Evolutionary conservation across 2,888 invertebrate genomes (phyloP).

Genomic region (Folsomia manolachei): DNA sequence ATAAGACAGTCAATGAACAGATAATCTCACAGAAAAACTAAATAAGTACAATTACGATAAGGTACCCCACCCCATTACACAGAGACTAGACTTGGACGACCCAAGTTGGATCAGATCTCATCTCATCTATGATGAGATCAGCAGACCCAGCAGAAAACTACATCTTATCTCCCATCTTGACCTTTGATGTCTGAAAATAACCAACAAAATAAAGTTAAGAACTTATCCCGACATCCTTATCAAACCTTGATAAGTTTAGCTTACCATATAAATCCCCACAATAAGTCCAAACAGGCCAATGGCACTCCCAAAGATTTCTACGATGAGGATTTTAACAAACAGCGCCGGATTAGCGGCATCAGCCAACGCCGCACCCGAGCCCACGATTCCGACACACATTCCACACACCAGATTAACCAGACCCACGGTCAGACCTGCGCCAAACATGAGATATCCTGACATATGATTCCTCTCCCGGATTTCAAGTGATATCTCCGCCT

Average conservation of each 20-base stretch:
- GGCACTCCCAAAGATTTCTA: slow-evolving; percentile 98
- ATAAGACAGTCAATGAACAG: too few species aligned
- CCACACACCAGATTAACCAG: slow-evolving; percentile 95
- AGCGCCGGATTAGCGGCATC: slow-evolving; percentile 95
- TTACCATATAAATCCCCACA: slow-evolving; percentile 90
- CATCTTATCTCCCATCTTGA: slow-evolving; percentile 70
- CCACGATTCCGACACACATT: slow-evolving; percentile 95
- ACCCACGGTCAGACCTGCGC: slow-evolving; percentile 91
- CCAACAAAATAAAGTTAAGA: background rate
- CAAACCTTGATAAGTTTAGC: slow-evolving; percentile 41
- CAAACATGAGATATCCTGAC: slow-evolving; percentile 92
- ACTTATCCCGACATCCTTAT: background rate
- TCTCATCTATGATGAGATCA: too few species aligned
- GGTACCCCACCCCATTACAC: too few species aligned
- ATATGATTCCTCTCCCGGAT: slow-evolving; percentile 65
- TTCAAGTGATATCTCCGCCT: slow-evolving; percentile 29
- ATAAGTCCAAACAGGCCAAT: slow-evolving; percentile 98
- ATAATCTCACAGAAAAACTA: too few species aligned
- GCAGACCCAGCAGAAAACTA: too few species aligned
- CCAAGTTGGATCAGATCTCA: too few species aligned
- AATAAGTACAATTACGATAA: too few species aligned
- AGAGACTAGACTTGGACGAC: too few species aligned
- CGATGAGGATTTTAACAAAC: slow-evolving; percentile 96
- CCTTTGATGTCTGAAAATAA: slow-evolving; percentile 63
- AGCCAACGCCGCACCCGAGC: slow-evolving; percentile 92